A percentile compares a stretch with the other conserved stretches of the same genome.
Evolutionary conservation across 2,797 vertebrate genomes (phyloP).

Genomic region (Sebastes oblongus): DNA sequence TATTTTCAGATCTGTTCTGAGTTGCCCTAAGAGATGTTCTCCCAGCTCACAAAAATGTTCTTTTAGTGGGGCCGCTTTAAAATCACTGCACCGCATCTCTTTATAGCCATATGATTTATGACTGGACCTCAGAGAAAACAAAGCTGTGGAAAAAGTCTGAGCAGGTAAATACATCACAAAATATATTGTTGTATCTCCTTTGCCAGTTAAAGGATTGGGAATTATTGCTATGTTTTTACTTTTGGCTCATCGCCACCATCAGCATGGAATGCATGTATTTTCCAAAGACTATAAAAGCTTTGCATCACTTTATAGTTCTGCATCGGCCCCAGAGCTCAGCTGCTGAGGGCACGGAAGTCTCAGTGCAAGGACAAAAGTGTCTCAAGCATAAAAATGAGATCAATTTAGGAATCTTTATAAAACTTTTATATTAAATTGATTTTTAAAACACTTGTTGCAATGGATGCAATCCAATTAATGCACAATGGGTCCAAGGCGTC

Average conservation of each 20-base stretch:
- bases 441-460: conserved; percentile 4
- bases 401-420: background rate
- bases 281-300: conserved; percentile 10
- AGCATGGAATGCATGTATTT: background rate
- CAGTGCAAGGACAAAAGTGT: background rate
- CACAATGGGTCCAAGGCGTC: background rate
- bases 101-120: conserved; percentile 61
- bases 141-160: conserved; percentile 38
- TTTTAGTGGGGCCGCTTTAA: conserved; percentile 39
- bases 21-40: conserved; percentile 57
- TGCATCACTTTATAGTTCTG: background rate
- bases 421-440: background rate
- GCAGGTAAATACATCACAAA: conserved; percentile 24
- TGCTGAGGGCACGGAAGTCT: background rate
- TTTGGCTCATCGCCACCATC: conserved; percentile 5
- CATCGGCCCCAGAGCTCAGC: background rate
- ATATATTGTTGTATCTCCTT: conserved; percentile 14
- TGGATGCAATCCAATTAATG: background rate
- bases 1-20: conserved; percentile 58
- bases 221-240: background rate
- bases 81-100: conserved; percentile 45
- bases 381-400: background rate
- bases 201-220: conserved; percentile 2
- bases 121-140: conserved; percentile 35
- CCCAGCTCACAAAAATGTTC: conserved; percentile 50